Conservation (phyloP, 2,888 invertebrate species). For the Patella ulyssiponensis region DNA sequence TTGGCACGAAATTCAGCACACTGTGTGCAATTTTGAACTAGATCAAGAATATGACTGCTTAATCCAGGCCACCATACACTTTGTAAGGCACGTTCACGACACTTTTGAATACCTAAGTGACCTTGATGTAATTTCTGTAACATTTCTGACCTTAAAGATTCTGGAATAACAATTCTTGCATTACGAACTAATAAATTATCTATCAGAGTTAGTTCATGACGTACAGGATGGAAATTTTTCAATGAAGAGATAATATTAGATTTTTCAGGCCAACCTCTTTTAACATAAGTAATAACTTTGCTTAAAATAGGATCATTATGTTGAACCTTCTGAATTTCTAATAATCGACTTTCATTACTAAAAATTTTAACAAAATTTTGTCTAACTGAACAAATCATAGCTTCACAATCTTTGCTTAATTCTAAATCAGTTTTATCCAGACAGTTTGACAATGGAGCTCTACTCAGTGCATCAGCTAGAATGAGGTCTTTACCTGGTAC, state of each 20-base stretch:
- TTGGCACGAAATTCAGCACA: constrained; percentile 30
- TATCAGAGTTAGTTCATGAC: constrained; percentile 16
- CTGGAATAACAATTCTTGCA: constrained; percentile 33
- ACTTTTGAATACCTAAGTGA: constrained; percentile 42
- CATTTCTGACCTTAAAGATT: constrained; percentile 27
- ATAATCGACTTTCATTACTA: too few species aligned
- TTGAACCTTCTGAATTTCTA: neutral
- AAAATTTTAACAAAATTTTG: too few species aligned
- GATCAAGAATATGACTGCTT: constrained; percentile 26
- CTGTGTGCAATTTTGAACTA: constrained; percentile 35
- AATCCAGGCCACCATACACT: constrained; percentile 42
- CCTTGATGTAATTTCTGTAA: constrained; percentile 37
- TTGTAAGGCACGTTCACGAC: constrained; percentile 37
- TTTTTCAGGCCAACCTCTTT: neutral
- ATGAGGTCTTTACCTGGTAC: constrained; percentile 30
- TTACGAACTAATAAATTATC: constrained; percentile 30
- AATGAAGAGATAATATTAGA: neutral
- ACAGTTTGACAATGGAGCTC: neutral
- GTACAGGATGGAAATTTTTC: neutral
- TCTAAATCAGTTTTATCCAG: neutral
- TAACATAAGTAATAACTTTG: neutral
- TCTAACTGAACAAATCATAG: neutral
- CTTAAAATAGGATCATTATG: neutral
- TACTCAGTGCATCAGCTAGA: constrained; percentile 26
- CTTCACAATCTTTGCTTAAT: neutral